Conservation (phyloP, 92 coral and sea anemone species). For the Isaurus tuberculatus region DNA sequence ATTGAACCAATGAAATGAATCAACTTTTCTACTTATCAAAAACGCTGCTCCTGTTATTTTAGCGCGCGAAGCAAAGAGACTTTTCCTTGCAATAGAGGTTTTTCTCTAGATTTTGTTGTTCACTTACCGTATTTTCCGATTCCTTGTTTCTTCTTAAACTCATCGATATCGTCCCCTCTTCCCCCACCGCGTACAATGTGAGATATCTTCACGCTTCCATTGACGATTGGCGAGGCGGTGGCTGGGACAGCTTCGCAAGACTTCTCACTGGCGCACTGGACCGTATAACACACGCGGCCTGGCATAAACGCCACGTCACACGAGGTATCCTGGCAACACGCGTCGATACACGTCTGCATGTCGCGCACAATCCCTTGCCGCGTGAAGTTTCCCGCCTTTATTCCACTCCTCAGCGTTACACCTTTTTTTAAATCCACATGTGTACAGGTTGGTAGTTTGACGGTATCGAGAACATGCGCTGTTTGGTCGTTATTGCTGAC, state of each 20-base stretch:
- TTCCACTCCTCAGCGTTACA: constrained; percentile 95
- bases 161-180: constrained; percentile 89
- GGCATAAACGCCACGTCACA: constrained; percentile 99
- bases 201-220: constrained; percentile 90
- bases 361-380: constrained; percentile 95
- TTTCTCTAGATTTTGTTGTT: not conserved
- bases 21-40: no score
- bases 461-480: constrained; percentile 95
- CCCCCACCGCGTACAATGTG: constrained; percentile 99
- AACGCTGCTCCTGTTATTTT: no score
- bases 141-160: constrained; percentile 94
- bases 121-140: constrained; percentile 88
- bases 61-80: not conserved
- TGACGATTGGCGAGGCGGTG: constrained; percentile 78
- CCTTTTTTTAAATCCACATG: constrained; percentile 90
- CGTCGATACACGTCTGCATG: constrained; percentile 99
- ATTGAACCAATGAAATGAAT: no score
- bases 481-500: constrained; percentile 94
- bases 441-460: constrained; percentile 97
- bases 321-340: constrained; percentile 90
- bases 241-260: constrained; percentile 96
- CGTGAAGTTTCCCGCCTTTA: constrained; percentile 93
- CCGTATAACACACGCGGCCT: constrained; percentile 87
- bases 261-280: constrained; percentile 74
- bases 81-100: not conserved